Conservation (phyloP, 2,888 invertebrate species). For the Lepidocyrtinus sp. region DNA sequence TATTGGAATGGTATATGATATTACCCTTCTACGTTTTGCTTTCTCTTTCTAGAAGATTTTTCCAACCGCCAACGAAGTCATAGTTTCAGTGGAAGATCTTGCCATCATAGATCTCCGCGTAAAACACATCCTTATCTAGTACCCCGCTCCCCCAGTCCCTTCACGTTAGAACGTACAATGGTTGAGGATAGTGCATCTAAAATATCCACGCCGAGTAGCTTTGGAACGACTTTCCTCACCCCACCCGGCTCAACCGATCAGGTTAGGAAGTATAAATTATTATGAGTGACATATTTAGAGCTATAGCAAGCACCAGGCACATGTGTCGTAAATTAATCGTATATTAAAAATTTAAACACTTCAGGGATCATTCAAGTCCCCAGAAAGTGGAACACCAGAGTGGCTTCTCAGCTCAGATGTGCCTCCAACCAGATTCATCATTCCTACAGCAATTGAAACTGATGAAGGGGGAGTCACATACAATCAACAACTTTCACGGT, state of each 20-base stretch:
- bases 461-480: constrained; percentile 27
- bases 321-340: too few species aligned
- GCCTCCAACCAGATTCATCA: constrained; percentile 32
- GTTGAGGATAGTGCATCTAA: constrained; percentile 47
- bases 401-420: constrained; percentile 52
- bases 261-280: too few species aligned
- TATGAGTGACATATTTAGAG: too few species aligned
- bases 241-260: constrained; percentile 60
- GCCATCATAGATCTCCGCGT: constrained; percentile 39
- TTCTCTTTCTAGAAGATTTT: constrained; percentile 34
- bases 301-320: too few species aligned
- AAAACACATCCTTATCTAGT: constrained; percentile 14
- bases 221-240: constrained; percentile 49
- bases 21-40: background rate
- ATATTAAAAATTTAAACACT: too few species aligned
- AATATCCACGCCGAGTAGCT: constrained; percentile 58
- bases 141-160: constrained; percentile 43
- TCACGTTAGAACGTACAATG: constrained; percentile 45
- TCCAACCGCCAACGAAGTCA: constrained; percentile 60
- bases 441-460: constrained; percentile 6
- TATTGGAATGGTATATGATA: too few species aligned
- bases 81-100: constrained; percentile 55
- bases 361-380: constrained; percentile 58
- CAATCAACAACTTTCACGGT: constrained; percentile 53
- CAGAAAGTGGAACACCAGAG: constrained; percentile 56